Conservation (phyloP, 2,888 invertebrate species). For the Mellilla xanthometata region DNA sequence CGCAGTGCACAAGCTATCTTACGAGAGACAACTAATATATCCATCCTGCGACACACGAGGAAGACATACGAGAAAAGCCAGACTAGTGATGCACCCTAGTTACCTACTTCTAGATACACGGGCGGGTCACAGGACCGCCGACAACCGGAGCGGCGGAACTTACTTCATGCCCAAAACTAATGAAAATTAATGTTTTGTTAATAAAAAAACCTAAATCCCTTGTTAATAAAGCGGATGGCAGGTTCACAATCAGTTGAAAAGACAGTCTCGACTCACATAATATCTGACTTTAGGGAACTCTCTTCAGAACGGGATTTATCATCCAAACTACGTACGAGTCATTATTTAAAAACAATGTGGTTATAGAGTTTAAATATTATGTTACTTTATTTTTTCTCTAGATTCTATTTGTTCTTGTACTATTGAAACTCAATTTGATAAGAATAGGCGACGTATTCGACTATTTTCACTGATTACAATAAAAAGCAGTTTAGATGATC, state of each 20-base stretch:
- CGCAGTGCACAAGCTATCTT: slow-evolving; percentile 54
- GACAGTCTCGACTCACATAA: slow-evolving; percentile 18
- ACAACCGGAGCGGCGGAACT: slow-evolving; percentile 67
- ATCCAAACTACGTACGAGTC: slow-evolving; percentile 75
- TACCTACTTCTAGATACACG: slow-evolving; percentile 45
- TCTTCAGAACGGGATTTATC: slow-evolving; percentile 65
- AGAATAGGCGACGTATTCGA: too few species aligned
- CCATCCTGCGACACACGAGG: slow-evolving; percentile 62
- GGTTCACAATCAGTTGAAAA: slow-evolving; percentile 42
- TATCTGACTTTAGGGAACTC: slow-evolving; percentile 35
- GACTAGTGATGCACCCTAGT: slow-evolving; percentile 77
- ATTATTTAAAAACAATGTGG: too few species aligned
- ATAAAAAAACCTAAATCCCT: slow-evolving; percentile 64
- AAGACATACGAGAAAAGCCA: slow-evolving; percentile 72
- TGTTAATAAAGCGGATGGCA: slow-evolving; percentile 78
- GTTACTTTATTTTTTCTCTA: too few species aligned
- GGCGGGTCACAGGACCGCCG: slow-evolving; percentile 39
- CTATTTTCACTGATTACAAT: too few species aligned
- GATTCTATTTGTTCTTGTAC: too few species aligned
- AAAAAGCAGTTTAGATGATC: slow-evolving; percentile 69
- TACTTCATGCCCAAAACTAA: slow-evolving; percentile 79
- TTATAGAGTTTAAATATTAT: too few species aligned
- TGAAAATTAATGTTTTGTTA: slow-evolving; percentile 71
- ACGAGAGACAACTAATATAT: slow-evolving; percentile 32
- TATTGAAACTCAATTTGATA: too few species aligned